A percentile compares a stretch with the other conserved stretches of the same genome.
Conservation (phyloP, 1,140 invertebrate genomes). For the Tetragnatha versicolor region DNA sequence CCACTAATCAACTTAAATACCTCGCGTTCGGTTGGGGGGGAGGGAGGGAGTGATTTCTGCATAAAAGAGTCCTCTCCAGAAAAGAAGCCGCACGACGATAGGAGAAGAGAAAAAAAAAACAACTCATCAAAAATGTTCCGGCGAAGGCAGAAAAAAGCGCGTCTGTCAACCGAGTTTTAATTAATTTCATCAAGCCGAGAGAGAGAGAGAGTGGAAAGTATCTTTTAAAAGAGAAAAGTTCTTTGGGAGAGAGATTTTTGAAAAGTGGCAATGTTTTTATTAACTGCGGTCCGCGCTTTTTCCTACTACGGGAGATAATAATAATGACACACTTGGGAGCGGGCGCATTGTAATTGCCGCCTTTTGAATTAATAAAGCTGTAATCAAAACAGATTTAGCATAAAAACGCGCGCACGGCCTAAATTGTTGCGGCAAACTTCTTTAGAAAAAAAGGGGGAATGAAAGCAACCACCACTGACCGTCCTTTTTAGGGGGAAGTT, state of each 20-base stretch:
- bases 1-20: constrained; percentile 54
- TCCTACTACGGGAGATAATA: constrained; percentile 33
- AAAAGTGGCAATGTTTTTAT: constrained; percentile 52
- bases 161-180: constrained; percentile 54
- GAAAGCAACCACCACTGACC: constrained; percentile 35
- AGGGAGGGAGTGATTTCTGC: constrained; percentile 17
- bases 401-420: constrained; percentile 51
- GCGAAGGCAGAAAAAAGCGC: constrained; percentile 28
- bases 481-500: constrained; percentile 44
- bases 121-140: constrained; percentile 49
- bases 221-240: constrained; percentile 55
- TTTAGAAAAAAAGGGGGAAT: constrained; percentile 8
- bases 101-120: constrained; percentile 52
- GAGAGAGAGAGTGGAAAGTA: too few relatives aligned
- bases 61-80: constrained; percentile 37
- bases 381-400: constrained; percentile 56
- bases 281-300: constrained; percentile 39
- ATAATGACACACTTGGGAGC: constrained; percentile 44
- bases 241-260: constrained; percentile 47
- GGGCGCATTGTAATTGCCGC: constrained; percentile 48
- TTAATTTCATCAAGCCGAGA: constrained; percentile 53
- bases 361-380: constrained; percentile 56
- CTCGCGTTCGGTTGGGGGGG: constrained; percentile 32
- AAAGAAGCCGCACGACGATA: constrained; percentile 7
- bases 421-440: constrained; percentile 43